A percentile compares a stretch with the other conserved stretches of the same genome.
These are phyloP conservation scores for Diorhabda elongata DNA, from an alignment of 1,140 invertebrate genomes.

Conservation along the genomic window DNA sequence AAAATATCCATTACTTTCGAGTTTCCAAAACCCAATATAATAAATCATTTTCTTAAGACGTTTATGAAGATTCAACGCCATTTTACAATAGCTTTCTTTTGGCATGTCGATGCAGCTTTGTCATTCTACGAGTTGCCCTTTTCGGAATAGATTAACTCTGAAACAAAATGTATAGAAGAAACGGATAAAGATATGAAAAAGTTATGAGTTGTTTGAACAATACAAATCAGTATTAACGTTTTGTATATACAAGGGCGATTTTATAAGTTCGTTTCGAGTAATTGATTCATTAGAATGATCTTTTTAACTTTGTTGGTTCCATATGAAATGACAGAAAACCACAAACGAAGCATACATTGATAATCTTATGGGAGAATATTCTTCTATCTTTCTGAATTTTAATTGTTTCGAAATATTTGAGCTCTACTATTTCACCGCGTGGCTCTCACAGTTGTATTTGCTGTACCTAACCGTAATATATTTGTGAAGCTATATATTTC, in stretches of 20 bases:
- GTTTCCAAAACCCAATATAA: constrained; percentile 32
- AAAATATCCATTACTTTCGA: constrained; percentile 35
- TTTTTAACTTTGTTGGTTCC: too few relatives aligned
- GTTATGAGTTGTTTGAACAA: background rate
- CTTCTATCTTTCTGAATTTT: too few relatives aligned
- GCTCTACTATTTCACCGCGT: too few relatives aligned
- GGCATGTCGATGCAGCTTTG: constrained; percentile 16
- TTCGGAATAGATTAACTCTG: constrained; percentile 6
- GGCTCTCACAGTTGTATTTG: too few relatives aligned
- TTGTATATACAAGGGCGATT: background rate
- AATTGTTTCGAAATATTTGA: too few relatives aligned
- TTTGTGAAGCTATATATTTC: too few relatives aligned
- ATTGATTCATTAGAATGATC: too few relatives aligned
- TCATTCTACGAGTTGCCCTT: constrained; percentile 15
- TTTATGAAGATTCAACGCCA: constrained; percentile 31
- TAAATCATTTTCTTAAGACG: constrained; percentile 37
- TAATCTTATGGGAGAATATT: too few relatives aligned
- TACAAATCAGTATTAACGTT: background rate
- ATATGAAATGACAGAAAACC: too few relatives aligned
- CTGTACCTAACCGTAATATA: too few relatives aligned
- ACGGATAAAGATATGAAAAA: background rate
- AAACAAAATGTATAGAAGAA: background rate
- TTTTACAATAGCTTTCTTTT: constrained; percentile 21
- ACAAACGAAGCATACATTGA: too few relatives aligned
- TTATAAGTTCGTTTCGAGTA: too few relatives aligned